Percentiles rank a stretch among this genome's conserved stretches.
Evolutionary conservation across 2,888 invertebrate species (phyloP).

Genomic region (Stegophylla sp.): DNA sequence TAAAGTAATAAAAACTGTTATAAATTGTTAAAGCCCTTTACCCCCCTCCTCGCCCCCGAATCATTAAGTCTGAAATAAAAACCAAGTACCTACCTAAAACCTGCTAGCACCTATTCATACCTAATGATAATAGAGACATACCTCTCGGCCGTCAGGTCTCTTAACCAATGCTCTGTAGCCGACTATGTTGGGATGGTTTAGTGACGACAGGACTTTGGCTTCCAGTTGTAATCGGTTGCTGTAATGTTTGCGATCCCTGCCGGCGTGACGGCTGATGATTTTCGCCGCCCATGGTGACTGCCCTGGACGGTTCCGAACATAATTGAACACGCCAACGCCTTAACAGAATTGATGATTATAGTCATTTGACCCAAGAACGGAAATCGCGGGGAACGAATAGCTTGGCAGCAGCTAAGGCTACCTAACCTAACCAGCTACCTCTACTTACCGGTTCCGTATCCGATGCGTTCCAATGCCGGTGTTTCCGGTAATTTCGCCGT

Average conservation of each 20-base stretch:
- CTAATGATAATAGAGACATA: neutral
- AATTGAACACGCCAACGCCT: slow-evolving; percentile 80
- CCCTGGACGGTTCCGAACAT: slow-evolving; percentile 73
- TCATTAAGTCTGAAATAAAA: too few relatives aligned
- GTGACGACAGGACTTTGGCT: slow-evolving; percentile 73
- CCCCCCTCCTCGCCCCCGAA: too few relatives aligned
- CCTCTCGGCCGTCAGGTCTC: slow-evolving; percentile 68
- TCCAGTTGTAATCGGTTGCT: slow-evolving; percentile 73
- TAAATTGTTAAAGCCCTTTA: too few relatives aligned
- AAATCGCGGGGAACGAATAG: neutral
- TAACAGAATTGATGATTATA: slow-evolving; percentile 55
- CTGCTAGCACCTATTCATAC: too few relatives aligned
- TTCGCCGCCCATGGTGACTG: slow-evolving; percentile 90
- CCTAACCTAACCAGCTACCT: too few relatives aligned
- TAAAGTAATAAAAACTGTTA: too few relatives aligned
- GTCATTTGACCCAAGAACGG: too few relatives aligned
- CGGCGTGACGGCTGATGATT: slow-evolving; percentile 69
- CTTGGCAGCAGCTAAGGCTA: too few relatives aligned
- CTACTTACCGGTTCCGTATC: slow-evolving; percentile 77
- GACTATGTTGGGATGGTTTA: slow-evolving; percentile 83
- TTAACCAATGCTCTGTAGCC: slow-evolving; percentile 73
- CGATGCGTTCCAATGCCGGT: slow-evolving; percentile 75
- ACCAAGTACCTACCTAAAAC: too few relatives aligned
- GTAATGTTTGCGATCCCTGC: slow-evolving; percentile 65
- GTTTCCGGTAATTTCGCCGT: slow-evolving; percentile 69